A percentile compares a stretch with the other conserved stretches of the same genome.
phyloP scores from a whole-genome alignment of 2,888 invertebrate species.

The Lypha dubia region DNA sequence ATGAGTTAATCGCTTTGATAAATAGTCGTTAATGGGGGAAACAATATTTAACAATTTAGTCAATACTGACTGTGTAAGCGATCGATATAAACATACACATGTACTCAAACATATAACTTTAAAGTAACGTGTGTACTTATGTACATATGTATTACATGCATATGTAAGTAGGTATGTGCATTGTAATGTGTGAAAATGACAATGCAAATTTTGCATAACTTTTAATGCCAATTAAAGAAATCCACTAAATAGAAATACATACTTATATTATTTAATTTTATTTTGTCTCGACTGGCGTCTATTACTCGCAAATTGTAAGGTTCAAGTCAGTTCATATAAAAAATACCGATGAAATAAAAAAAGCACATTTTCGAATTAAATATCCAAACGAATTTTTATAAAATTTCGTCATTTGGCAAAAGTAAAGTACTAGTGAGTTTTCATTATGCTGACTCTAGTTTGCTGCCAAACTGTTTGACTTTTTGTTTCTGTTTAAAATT shows the following conservation, averaged over 20 bases:
- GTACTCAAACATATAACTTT: too few species aligned
- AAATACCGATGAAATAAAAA: constrained; percentile 2
- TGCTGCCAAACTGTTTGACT: neutral
- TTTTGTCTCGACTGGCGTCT: constrained; percentile 38
- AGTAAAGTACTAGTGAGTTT: neutral
- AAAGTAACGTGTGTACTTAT: too few species aligned
- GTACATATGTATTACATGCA: too few species aligned
- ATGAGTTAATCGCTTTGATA: neutral
- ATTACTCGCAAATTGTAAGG: neutral
- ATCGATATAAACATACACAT: too few species aligned
- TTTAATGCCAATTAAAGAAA: constrained; percentile 44
- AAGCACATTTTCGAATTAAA: constrained; percentile 36
- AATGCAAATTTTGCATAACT: constrained; percentile 1
- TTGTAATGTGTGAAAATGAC: constrained; percentile 8
- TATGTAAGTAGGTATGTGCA: neutral
- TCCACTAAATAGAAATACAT: constrained; percentile 13
- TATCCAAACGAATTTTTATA: constrained; percentile 2
- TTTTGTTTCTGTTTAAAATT: constrained; percentile 18
- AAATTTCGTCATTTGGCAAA: constrained; percentile 46
- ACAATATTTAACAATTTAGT: neutral
- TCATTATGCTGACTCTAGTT: neutral
- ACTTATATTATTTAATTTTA: neutral
- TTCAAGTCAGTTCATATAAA: constrained; percentile 28
- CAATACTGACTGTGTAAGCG: too few species aligned
- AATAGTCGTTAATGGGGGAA: neutral